Conservation (phyloP, 2,888 invertebrate genomes). For the Mylabris sibirica region DNA sequence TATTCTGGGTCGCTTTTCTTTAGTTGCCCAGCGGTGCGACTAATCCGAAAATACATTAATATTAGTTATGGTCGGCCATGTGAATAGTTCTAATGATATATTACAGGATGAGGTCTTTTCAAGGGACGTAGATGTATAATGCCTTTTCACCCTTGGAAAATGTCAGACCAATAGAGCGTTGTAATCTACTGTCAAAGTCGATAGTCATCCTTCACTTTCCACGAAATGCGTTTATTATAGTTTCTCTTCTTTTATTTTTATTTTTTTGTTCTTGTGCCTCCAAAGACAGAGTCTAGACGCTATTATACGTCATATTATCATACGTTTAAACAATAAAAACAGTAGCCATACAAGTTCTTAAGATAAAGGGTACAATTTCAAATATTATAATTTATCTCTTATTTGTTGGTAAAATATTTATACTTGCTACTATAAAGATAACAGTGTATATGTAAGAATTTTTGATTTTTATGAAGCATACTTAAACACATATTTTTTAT, state of each 20-base stretch:
- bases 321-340: not conserved
- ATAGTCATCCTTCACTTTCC: slow-evolving; percentile 53
- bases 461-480: not conserved
- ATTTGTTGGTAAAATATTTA: not conserved
- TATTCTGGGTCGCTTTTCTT: slow-evolving; percentile 46
- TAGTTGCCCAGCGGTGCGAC: slow-evolving; percentile 52
- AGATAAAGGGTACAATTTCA: not conserved
- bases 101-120: slow-evolving; percentile 51
- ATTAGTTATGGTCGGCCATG: slow-evolving; percentile 59
- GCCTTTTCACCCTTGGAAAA: slow-evolving; percentile 42
- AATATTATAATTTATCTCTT: not conserved
- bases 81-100: slow-evolving; percentile 57
- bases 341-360: not conserved
- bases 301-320: slow-evolving; percentile 7
- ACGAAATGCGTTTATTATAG: slow-evolving; percentile 33
- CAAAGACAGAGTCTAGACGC: slow-evolving; percentile 18
- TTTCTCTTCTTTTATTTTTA: too few species aligned
- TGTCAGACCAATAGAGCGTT: slow-evolving; percentile 52
- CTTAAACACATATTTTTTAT: not conserved
- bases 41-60: slow-evolving; percentile 60
- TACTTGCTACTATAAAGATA: not conserved
- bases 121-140: slow-evolving; percentile 47
- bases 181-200: slow-evolving; percentile 56
- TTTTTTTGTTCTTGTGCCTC: slow-evolving; percentile 18
- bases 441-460: not conserved